phyloP scores from a whole-genome alignment of 2,797 vertebrate species.

The Phyllotis vaccarum region DNA sequence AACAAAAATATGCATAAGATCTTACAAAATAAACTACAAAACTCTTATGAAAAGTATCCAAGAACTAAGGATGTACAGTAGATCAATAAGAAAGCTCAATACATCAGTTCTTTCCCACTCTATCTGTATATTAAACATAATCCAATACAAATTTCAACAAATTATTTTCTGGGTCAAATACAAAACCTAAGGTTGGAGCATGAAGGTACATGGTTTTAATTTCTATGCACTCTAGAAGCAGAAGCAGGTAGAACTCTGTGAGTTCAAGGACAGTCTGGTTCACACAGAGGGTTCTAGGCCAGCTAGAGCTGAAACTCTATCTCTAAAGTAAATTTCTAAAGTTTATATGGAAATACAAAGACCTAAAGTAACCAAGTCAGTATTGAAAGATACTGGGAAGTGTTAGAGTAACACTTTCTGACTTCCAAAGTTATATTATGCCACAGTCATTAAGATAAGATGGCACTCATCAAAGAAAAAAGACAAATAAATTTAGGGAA shows the following conservation, averaged over 20 bases:
- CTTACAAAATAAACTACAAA: constrained; percentile 5
- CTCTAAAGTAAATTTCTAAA: not conserved
- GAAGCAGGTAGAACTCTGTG: not conserved
- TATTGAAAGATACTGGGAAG: not conserved
- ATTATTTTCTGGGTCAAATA: not conserved
- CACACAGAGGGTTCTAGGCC: not conserved
- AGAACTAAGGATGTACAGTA: not conserved
- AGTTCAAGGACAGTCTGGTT: not conserved
- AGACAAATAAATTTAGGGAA: not conserved
- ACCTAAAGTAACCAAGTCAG: not conserved
- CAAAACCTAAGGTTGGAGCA: not conserved
- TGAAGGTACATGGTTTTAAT: not conserved
- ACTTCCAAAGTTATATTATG: not conserved
- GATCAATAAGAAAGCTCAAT: not conserved
- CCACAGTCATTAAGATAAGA: not conserved
- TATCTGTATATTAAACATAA: constrained; percentile 2
- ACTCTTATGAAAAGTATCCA: not conserved
- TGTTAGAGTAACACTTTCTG: not conserved
- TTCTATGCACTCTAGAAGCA: not conserved
- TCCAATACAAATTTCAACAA: constrained; percentile 20
- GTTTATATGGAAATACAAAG: constrained; percentile 20
- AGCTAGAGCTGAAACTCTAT: not conserved
- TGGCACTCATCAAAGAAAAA: constrained; percentile 14
- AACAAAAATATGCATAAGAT: not conserved
- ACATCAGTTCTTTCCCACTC: not conserved